Conservation (phyloP, 2,888 invertebrate species). For the Lepidonotus clava region DNA sequence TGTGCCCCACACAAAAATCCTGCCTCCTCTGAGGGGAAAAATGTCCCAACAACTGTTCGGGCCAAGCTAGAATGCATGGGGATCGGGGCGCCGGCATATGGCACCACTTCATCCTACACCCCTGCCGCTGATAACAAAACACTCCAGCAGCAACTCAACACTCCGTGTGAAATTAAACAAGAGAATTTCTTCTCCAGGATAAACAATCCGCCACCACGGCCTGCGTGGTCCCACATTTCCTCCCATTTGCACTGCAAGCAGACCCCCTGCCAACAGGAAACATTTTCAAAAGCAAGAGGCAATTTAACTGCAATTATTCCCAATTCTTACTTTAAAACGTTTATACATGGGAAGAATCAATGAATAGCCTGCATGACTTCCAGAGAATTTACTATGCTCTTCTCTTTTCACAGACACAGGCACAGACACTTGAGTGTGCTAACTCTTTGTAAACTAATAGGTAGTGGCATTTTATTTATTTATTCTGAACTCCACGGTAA, state of each 20-base stretch:
- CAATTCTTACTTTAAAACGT: neutral
- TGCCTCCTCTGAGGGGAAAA: neutral
- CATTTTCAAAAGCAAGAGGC: neutral
- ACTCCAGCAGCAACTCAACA: slow-evolving; percentile 43
- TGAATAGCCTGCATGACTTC: neutral
- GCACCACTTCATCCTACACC: slow-evolving; percentile 37
- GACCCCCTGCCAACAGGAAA: slow-evolving; percentile 20
- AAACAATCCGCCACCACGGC: slow-evolving; percentile 18
- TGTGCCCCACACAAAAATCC: neutral
- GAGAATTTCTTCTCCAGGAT: slow-evolving; percentile 38
- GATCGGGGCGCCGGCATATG: slow-evolving; percentile 18
- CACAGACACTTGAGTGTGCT: too few relatives aligned
- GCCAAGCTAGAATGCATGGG: neutral
- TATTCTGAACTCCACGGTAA: too few relatives aligned
- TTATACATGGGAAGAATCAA: neutral
- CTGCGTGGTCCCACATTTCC: neutral
- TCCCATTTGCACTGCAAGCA: slow-evolving; percentile 34
- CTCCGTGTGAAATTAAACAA: slow-evolving; percentile 38
- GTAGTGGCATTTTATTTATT: too few relatives aligned
- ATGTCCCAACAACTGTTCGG: slow-evolving; percentile 37
- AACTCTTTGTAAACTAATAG: too few relatives aligned
- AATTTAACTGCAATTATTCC: slow-evolving; percentile 4
- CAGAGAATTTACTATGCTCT: too few relatives aligned
- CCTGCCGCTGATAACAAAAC: slow-evolving; percentile 41
- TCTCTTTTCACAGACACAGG: too few relatives aligned